phyloP scores from a whole-genome alignment of 2,888 invertebrate species.

The Athetis lepigone region DNA sequence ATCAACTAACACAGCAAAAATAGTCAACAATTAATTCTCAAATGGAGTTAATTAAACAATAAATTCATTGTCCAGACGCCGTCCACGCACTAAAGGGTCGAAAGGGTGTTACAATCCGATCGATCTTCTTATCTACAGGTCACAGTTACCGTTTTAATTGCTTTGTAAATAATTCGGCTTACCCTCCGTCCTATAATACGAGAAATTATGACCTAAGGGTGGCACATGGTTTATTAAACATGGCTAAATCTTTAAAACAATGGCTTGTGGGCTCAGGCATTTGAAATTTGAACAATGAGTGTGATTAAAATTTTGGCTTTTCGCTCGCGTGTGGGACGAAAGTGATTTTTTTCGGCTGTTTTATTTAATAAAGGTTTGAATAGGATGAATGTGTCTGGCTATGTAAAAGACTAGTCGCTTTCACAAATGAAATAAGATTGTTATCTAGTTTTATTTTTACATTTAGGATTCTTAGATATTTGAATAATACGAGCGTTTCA shows the following conservation, averaged over 20 bases:
- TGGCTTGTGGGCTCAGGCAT: slow-evolving; percentile 52
- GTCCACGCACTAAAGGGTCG: slow-evolving; percentile 49
- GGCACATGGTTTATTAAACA: slow-evolving; percentile 69
- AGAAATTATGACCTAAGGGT: slow-evolving; percentile 84
- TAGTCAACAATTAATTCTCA: slow-evolving; percentile 44
- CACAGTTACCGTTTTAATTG: slow-evolving; percentile 87
- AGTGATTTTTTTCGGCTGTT: slow-evolving; percentile 44
- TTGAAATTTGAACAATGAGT: slow-evolving; percentile 58
- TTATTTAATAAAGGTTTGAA: slow-evolving; percentile 37
- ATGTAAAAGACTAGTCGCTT: slow-evolving; percentile 23
- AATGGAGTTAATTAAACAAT: slow-evolving; percentile 61
- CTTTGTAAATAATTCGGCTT: slow-evolving; percentile 88
- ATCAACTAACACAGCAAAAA: slow-evolving; percentile 28
- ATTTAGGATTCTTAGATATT: too few species aligned
- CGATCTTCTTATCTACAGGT: slow-evolving; percentile 80
- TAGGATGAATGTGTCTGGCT: slow-evolving; percentile 44
- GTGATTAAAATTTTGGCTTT: slow-evolving; percentile 64
- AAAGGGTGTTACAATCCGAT: slow-evolving; percentile 74
- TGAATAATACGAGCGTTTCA: too few species aligned
- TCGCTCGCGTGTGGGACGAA: slow-evolving; percentile 36
- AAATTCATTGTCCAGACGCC: slow-evolving; percentile 55
- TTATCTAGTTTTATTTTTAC: too few species aligned
- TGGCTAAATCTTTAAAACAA: slow-evolving; percentile 64
- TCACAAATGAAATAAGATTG: too few species aligned
- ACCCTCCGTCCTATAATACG: slow-evolving; percentile 77